Evolutionary conservation across 2,113 vertebrate genomes (phyloP).

Genomic region (Brienomyrus brachyistius): DNA sequence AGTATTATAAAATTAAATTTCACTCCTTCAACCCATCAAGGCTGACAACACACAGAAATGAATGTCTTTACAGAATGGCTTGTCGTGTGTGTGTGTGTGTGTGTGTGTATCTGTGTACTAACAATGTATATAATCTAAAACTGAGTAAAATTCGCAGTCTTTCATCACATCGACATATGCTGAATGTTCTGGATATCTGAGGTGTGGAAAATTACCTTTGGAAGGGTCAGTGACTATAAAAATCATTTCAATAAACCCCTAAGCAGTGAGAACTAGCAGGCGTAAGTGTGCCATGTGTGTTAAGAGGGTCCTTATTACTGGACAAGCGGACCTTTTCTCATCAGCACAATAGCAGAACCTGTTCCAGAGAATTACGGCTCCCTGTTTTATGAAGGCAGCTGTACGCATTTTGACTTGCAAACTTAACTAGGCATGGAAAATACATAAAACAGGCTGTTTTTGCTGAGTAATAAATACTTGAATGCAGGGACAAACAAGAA

Average conservation of each 20-base stretch:
- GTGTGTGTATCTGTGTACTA: neutral
- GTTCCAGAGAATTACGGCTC: neutral
- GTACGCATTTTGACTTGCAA: neutral
- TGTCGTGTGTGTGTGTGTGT: neutral
- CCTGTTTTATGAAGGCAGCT: neutral
- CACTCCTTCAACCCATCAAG: neutral
- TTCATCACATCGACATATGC: neutral
- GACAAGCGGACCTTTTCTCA: neutral
- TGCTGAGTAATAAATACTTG: neutral
- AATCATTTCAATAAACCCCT: slow-evolving; percentile 14
- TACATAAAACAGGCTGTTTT: neutral
- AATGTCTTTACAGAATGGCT: neutral
- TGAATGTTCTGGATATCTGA: neutral
- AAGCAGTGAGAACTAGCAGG: neutral
- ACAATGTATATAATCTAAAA: neutral
- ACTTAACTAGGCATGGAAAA: slow-evolving; percentile 8
- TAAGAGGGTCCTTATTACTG: neutral
- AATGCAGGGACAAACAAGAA: neutral
- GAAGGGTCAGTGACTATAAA: neutral
- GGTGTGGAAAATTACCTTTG: neutral
- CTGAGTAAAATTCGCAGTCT: neutral
- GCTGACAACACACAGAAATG: neutral
- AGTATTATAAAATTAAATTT: neutral
- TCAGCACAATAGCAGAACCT: neutral
- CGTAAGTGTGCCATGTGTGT: neutral